Conservation (phyloP, 2,113 vertebrate genomes). For the Turnix velox region DNA sequence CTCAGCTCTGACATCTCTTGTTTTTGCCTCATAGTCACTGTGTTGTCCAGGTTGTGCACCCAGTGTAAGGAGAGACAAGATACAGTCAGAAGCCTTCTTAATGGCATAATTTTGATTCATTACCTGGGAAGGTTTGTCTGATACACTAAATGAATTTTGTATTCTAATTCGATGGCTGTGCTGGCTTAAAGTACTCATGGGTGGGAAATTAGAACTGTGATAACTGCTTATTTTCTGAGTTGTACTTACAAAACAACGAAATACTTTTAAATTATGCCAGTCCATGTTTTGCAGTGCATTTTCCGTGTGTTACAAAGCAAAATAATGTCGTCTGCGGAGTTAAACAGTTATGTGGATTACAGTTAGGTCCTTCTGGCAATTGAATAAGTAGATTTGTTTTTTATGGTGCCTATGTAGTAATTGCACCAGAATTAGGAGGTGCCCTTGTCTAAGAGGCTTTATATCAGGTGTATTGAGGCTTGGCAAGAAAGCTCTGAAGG, state of each 20-base stretch:
- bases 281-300: not conserved
- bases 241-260: not conserved
- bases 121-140: not conserved
- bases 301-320: not conserved
- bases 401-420: not conserved
- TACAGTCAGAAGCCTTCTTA: not conserved
- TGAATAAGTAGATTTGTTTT: not conserved
- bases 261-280: not conserved
- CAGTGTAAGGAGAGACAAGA: not conserved
- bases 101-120: not conserved
- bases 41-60: not conserved
- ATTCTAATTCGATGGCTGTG: not conserved
- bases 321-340: not conserved
- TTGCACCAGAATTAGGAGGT: not conserved
- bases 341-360: not conserved
- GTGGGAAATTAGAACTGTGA: not conserved
- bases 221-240: not conserved
- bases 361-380: not conserved
- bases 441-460: not conserved
- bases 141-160: not conserved
- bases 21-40: not conserved
- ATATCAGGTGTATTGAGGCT: not conserved
- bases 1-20: not conserved
- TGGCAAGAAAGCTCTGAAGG: not conserved
- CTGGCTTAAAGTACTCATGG: not conserved